Evolutionary conservation across 2,888 invertebrate genomes (phyloP), one percentile per base, ranked within the genome.

Genomic region (Labia minor): DNA sequence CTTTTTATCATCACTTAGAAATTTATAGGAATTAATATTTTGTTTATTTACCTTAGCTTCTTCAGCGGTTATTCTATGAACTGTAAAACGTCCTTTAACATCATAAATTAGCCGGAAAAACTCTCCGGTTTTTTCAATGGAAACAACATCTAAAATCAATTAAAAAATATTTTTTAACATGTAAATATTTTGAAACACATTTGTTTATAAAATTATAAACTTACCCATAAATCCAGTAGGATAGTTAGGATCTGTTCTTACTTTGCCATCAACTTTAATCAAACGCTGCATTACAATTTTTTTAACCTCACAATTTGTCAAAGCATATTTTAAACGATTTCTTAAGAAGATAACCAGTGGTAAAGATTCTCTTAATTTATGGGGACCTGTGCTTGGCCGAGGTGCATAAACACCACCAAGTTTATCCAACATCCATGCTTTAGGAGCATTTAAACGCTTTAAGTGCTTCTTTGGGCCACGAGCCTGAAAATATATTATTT

Each of bases 381-480:
- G 99, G 69, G 99, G 98, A 68, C 99, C 99, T 72, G 94, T 90
- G 77, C 93, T 92, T 70, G 99, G 98, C 75, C 96, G 89, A 71
- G 98, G 98, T 73, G 99, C 98, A 78, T 94, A 98, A 68, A 93
- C 95, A 77, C 98, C 98, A 72, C 95, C 95, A 75, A 98, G 83
- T 82, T 99, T 99, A 85, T 97, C 98, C 86, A 99, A 87, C 97
- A 99, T 98, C 99, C 99, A 99, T 90, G 98, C 94, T 82, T 96
- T 97, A 11, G 99, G 99, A 69, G 99, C 99, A 79, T 92, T 90
- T 76, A 99, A 85, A 81, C 99, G 95, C 89, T 99, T 99, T 85
- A 99, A 85, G 83, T 98, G 98, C 85, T 98, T 97, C 81, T 96
- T 97, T 63, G 96, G 97, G 80, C 99, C 99, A 81, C 98, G 92